Conservation (phyloP, 1,140 invertebrate genomes). For the Sarcophaga bullata region DNA sequence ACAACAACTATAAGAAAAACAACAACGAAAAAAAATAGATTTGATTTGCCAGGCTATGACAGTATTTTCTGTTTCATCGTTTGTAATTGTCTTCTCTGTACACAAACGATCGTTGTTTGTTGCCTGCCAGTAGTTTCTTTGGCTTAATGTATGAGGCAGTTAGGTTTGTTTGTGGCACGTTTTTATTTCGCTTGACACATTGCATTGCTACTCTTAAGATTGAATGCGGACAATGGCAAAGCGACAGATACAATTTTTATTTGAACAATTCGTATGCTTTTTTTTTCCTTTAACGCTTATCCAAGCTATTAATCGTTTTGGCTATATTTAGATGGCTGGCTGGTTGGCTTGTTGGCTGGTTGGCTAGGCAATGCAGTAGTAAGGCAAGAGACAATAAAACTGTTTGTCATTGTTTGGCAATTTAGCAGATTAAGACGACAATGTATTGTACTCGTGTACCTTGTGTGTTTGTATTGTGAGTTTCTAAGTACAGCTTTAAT, state of each 20-base stretch:
- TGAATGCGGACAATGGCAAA: not conserved
- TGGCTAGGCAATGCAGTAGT: not conserved
- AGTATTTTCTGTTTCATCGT: not conserved
- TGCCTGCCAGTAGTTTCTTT: not conserved
- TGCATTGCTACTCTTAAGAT: not conserved
- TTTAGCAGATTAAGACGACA: not conserved
- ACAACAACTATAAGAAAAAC: not conserved
- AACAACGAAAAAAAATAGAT: too few species aligned
- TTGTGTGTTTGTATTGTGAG: not conserved
- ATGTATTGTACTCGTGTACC: not conserved
- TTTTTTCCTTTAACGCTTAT: not conserved
- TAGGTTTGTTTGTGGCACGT: not conserved
- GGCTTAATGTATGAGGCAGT: not conserved
- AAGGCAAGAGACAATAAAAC: not conserved
- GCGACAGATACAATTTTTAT: not conserved
- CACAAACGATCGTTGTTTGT: not conserved
- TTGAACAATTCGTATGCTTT: not conserved
- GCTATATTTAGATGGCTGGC: too few species aligned
- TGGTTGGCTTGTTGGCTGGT: too few species aligned
- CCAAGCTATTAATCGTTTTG: too few species aligned
- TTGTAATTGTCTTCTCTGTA: not conserved
- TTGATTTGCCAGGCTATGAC: not conserved
- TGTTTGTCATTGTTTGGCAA: conserved; percentile 6
- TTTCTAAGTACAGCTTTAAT: too few species aligned
- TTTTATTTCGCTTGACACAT: not conserved